Conservation (phyloP, 2,888 invertebrate genomes). For the Drosophila emarginata region DNA sequence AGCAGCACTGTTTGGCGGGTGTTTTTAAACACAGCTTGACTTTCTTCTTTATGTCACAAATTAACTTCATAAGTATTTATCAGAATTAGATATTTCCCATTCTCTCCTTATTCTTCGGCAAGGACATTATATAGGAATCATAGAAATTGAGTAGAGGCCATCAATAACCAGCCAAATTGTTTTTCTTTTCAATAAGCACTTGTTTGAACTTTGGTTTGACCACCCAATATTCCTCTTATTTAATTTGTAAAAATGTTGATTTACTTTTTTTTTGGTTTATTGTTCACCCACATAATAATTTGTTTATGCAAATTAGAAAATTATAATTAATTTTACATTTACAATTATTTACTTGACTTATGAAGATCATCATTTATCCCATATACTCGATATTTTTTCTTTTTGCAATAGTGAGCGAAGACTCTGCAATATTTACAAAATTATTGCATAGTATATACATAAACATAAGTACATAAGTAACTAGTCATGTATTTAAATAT, state of each 20-base stretch:
- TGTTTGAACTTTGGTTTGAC: too few species aligned
- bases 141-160: too few species aligned
- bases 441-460: slow-evolving; percentile 42
- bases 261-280: slow-evolving; percentile 41
- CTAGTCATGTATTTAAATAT: slow-evolving; percentile 1
- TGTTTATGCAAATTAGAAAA: slow-evolving; percentile 76
- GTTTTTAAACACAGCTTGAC: too few species aligned
- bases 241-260: neutral
- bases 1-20: too few species aligned
- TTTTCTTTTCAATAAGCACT: too few species aligned
- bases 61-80: too few species aligned
- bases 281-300: slow-evolving; percentile 75
- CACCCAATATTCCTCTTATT: neutral
- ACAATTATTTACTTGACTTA: slow-evolving; percentile 67
- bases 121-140: too few species aligned
- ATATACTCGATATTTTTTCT: slow-evolving; percentile 50
- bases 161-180: too few species aligned
- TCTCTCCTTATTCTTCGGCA: too few species aligned
- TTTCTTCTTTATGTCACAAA: too few species aligned
- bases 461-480: slow-evolving; percentile 27
- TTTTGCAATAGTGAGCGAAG: slow-evolving; percentile 47
- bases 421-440: slow-evolving; percentile 48
- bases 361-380: slow-evolving; percentile 54
- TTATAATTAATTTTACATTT: slow-evolving; percentile 72
- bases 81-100: too few species aligned